Evolutionary conservation across 2,113 vertebrate genomes (phyloP), one percentile per base, ranked within the genome.

Genomic region (Nyctereutes procyonoides): DNA sequence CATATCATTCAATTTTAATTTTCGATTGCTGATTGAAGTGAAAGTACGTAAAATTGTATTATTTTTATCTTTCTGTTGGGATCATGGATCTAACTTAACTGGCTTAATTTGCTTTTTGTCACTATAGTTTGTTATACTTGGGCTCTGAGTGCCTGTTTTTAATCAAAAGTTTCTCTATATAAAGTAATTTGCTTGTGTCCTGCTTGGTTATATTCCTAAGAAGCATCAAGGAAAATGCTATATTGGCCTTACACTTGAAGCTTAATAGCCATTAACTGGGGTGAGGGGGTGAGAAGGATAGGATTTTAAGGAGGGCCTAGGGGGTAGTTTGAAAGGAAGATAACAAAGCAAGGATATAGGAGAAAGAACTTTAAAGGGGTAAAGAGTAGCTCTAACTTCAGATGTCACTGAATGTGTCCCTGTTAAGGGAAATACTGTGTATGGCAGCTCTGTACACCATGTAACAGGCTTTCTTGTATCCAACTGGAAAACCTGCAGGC

Each of bases 161-260:
- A 43, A 16, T 87, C 77, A 60, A 3, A 35, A 79, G 24, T 80
- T 92, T 83, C 35, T 95, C 69, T 43, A 22, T 60, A 4, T 48
- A 48, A 80, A 95, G 3, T 51, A 90, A 63, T 85, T 88, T 74
- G 80, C 83, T 58, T 93, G 38, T 92, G 60, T 96, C 92, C 82
- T 91, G 6, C 62, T 79, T 89, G 22, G 17, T 88, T 43, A 38
- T 96, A 63, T 90, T 86, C 62, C 38, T 91, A 32, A 97, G 19
- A 32, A 60, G n/a, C n/a, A 94, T 55, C 51, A 76, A 90, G 26
- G 32, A 62, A 81, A 80, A 30, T 35, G 4, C 76, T 86, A 30
- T 67, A 28, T 48, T 80, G 30, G 73, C 69, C 32, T 62, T n/a
- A 20, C 32, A 90, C 20, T 93, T 74, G 79, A 95, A 93, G 90